A percentile compares a stretch with the other conserved stretches of the same genome.
Evolutionary conservation across 2,113 vertebrate species (phyloP).

Genomic region (Melierax canorus): DNA sequence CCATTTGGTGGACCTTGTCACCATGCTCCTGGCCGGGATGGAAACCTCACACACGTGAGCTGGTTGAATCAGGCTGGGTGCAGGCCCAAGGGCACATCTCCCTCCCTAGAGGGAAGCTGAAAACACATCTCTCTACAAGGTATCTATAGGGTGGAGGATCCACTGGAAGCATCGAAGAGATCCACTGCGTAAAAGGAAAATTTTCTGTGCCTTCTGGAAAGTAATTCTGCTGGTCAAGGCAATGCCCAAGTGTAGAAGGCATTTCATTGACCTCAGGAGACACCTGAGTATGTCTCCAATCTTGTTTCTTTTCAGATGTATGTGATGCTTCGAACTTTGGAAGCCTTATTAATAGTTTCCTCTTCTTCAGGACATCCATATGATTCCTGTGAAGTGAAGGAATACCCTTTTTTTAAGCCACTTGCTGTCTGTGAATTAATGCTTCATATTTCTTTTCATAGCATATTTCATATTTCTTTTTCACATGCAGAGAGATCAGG

Average conservation of each 20-base stretch:
- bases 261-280: not conserved
- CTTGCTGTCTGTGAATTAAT: not conserved
- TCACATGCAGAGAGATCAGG: not conserved
- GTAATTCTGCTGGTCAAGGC: not conserved
- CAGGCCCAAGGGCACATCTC: not conserved
- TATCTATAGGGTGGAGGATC: not conserved
- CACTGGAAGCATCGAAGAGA: not conserved
- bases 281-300: fast-evolving
- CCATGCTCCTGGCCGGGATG: not conserved
- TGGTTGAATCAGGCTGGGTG: not conserved
- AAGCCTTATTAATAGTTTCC: not conserved
- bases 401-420: not conserved
- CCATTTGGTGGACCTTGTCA: not conserved
- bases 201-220: not conserved
- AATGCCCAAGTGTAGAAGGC: not conserved
- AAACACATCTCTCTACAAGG: not conserved
- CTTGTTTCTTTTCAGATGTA: not conserved
- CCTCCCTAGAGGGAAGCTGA: not conserved
- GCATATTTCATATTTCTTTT: too few relatives aligned
- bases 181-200: not conserved
- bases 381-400: not conserved
- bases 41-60: not conserved
- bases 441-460: not conserved
- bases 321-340: not conserved
- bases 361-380: not conserved